Evolutionary conservation across 2,113 vertebrate genomes (phyloP), one percentile per base, ranked within the genome.

Genomic region (Oryctolagus cuniculus): DNA sequence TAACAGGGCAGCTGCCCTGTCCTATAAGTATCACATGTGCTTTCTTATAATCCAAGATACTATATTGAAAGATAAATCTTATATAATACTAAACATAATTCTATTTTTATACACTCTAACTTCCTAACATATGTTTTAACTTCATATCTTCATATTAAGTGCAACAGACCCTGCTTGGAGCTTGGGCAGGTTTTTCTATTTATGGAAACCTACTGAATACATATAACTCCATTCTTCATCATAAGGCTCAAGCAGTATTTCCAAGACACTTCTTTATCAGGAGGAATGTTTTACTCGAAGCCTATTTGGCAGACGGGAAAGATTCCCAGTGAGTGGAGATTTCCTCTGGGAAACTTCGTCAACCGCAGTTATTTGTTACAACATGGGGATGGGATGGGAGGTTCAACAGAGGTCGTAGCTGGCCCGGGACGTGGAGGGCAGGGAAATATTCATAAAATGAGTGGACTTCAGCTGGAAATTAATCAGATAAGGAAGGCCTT

Each of bases 1-100:
- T 53, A 74, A 36, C 67, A 51, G 31, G 27, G 81, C 6, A 27
- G 64, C 15, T 51, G 4, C 22, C 6, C 36, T 51, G 12, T 63
- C 38, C 29, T 77, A 25, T 17, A 61, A 73, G 29, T 10, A 16
- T 77, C n/a, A 58, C 21, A 4, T 19, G 29, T 73, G 25, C 3
- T 94, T 88, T 80, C 34, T 1, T 69, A 12, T n/a, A 38, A 36
- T 51, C 10, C 38, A 44, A 63, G 11, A 5, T 17, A 44, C 55
- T 77, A 27, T 73, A 34, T 36, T 82, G 21, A 90, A 91, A 86
- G 53, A 73, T 94, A 3, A 51, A 75, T 93, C 70, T 90, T 58
- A 27, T 78, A 74, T 61, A 63, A 80, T 74, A 9, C 29, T 34
- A 53, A 2, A 79, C 9, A 73, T 38, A 83, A n/a, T 87, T 83